Conservation (phyloP, 1,140 invertebrate genomes). For the Hylyphantes graminicola region DNA sequence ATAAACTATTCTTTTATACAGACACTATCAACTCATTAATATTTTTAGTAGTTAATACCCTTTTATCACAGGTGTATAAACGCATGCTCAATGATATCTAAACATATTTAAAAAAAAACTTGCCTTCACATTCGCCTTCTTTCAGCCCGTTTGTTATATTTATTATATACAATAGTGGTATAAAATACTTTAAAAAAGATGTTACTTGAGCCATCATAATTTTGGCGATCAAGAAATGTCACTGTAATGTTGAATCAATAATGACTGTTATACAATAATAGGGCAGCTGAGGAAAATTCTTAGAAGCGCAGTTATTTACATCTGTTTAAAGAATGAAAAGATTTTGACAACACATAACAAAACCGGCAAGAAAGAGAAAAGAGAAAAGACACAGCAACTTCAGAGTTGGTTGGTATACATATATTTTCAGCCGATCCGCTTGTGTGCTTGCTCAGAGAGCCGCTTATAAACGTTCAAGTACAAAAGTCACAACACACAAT, state of each 20-base stretch:
- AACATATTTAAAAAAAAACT: constrained; percentile 44
- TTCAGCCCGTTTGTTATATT: constrained; percentile 62
- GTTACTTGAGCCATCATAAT: constrained; percentile 1
- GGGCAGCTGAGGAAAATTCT: not conserved
- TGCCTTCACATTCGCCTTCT: constrained; percentile 71
- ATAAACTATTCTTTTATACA: no score
- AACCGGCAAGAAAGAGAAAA: not conserved
- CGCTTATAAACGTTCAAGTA: no score
- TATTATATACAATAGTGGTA: not conserved
- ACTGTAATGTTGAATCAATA: not conserved
- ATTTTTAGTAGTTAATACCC: no score
- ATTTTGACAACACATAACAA: constrained; percentile 40
- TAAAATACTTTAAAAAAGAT: not conserved
- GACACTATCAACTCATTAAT: no score
- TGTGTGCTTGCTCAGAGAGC: no score
- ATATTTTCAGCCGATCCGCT: no score
- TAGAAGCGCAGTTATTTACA: not conserved
- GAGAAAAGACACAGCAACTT: no score
- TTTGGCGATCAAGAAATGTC: not conserved
- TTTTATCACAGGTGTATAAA: not conserved
- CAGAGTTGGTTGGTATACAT: no score
- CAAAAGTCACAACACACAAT: no score
- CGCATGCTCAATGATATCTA: constrained; percentile 10
- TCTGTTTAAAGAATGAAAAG: not conserved
- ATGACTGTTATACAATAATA: not conserved